Percentiles rank a stretch among this genome's conserved stretches.
phyloP scores from a whole-genome alignment of 1,140 invertebrate species.

The Tetragonula clypearis region DNA sequence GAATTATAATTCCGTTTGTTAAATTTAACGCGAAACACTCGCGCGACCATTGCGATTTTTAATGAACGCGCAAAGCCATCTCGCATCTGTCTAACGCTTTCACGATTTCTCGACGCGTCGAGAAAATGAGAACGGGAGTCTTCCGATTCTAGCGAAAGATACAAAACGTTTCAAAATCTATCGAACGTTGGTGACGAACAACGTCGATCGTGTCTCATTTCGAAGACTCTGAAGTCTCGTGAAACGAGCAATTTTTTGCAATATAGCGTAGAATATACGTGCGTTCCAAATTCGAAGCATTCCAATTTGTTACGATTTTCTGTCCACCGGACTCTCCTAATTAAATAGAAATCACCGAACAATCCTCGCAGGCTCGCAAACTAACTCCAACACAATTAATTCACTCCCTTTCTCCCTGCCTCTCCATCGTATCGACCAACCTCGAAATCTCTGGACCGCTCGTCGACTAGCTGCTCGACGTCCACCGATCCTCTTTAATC shows the following conservation, averaged over 20 bases:
- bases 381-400: neutral
- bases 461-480: neutral
- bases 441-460: neutral
- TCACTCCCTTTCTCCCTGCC: too few relatives aligned
- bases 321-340: neutral
- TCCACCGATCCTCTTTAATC: neutral
- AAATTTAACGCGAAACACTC: constrained; percentile 3
- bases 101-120: too few relatives aligned
- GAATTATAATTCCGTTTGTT: constrained; percentile 5
- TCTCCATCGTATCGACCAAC: too few relatives aligned
- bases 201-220: too few relatives aligned
- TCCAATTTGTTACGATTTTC: neutral
- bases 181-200: too few relatives aligned
- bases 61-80: neutral
- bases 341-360: neutral
- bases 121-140: too few relatives aligned
- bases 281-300: neutral
- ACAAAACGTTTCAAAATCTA: too few relatives aligned
- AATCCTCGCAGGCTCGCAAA: neutral
- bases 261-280: too few relatives aligned
- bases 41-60: neutral
- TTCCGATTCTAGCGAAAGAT: too few relatives aligned
- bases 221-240: too few relatives aligned
- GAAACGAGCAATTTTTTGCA: too few relatives aligned
- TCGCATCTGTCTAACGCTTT: neutral